Evolutionary conservation across 1,140 invertebrate species (phyloP).

Genomic region (Leptinotarsa undecemlineata): DNA sequence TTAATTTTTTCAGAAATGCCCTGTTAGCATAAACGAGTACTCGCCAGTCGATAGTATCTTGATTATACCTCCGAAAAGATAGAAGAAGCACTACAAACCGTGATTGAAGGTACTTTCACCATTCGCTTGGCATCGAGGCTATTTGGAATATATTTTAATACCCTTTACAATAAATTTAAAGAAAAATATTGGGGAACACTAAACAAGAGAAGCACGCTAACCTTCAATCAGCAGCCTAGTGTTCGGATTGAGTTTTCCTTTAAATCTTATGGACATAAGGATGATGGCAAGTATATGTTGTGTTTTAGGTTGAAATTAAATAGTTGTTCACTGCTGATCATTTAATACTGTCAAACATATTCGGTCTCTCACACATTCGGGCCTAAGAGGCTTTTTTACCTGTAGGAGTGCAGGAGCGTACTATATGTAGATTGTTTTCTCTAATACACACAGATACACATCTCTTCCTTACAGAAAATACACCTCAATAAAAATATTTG

Average conservation of each 20-base stretch:
- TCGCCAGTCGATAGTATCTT: constrained; percentile 10
- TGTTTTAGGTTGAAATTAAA: too few relatives aligned
- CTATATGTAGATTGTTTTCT: too few relatives aligned
- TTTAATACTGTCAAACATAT: too few relatives aligned
- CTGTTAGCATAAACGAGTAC: constrained; percentile 13
- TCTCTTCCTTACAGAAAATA: too few relatives aligned
- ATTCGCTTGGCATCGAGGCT: background rate
- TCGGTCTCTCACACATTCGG: too few relatives aligned
- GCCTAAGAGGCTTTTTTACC: too few relatives aligned
- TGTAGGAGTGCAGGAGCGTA: too few relatives aligned
- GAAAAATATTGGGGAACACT: constrained; percentile 6
- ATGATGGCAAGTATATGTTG: background rate
- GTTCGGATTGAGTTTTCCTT: background rate
- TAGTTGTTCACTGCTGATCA: too few relatives aligned
- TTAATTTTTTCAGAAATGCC: constrained; percentile 22
- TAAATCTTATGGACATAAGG: background rate
- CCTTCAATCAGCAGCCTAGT: background rate
- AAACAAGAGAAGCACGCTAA: too few relatives aligned
- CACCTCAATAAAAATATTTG: too few relatives aligned
- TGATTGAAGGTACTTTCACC: constrained; percentile 4
- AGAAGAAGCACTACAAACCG: constrained; percentile 10
- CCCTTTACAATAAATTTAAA: constrained; percentile 13
- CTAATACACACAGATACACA: too few relatives aligned
- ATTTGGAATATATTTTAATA: background rate
- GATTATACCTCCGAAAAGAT: constrained; percentile 23